phyloP scores from a whole-genome alignment of 2,888 invertebrate genomes.

The Drosophila koepferae region DNA sequence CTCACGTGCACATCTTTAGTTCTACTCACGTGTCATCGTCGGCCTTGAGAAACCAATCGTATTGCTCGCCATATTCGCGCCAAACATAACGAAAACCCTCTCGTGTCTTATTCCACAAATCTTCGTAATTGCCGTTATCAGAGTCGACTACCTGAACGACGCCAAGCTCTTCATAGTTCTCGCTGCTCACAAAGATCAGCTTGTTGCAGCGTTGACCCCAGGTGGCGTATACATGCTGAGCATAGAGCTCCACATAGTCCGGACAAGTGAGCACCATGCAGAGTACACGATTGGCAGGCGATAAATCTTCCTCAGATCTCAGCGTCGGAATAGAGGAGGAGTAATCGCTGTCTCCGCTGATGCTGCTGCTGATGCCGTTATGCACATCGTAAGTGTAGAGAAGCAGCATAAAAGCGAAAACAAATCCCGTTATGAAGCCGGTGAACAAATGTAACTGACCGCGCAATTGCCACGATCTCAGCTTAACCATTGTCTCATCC shows the following conservation, averaged over 20 bases:
- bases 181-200: conserved; percentile 93
- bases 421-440: conserved; percentile 77
- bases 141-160: conserved; percentile 91
- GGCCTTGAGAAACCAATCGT: conserved; percentile 99
- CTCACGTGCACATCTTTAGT: not conserved
- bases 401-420: conserved; percentile 71
- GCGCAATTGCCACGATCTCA: conserved; percentile 28
- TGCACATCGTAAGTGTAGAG: conserved; percentile 57
- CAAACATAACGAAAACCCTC: conserved; percentile 95
- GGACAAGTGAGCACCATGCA: conserved; percentile 99
- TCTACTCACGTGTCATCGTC: conserved; percentile 98
- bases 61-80: conserved; percentile 91
- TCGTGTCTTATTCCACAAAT: conserved; percentile 98
- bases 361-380: conserved; percentile 15
- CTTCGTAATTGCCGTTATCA: conserved; percentile 90
- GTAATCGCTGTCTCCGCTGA: not conserved
- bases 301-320: conserved; percentile 86
- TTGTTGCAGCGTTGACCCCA: conserved; percentile 96
- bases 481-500: conserved; percentile 16
- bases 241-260: conserved; percentile 93
- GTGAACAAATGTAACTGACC: conserved; percentile 66
- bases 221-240: conserved; percentile 95
- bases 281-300: conserved; percentile 87
- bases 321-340: not conserved
- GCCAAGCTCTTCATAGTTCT: conserved; percentile 90